These are phyloP conservation scores for Pterostichus niger DNA, from an alignment of 2,888 invertebrate species.

Conservation along the genomic window DNA sequence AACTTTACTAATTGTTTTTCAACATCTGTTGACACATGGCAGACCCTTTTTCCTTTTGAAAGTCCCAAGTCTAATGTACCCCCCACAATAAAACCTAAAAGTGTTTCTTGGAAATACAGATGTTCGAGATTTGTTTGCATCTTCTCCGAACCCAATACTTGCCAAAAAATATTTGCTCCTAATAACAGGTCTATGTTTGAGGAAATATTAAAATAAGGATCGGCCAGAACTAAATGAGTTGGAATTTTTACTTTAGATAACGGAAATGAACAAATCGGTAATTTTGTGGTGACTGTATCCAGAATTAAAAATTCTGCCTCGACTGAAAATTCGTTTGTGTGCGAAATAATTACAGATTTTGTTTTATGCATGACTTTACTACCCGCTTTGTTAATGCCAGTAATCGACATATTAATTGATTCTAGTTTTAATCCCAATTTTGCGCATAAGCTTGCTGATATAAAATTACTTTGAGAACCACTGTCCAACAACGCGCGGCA, in stretches of 20 bases:
- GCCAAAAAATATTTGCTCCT: neutral
- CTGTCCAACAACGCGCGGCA: too few species aligned
- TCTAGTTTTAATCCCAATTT: too few species aligned
- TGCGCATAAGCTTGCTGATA: too few species aligned
- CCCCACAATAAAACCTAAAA: neutral
- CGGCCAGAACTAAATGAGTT: neutral
- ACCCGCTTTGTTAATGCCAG: too few species aligned
- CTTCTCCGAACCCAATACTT: neutral
- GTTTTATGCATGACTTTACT: too few species aligned
- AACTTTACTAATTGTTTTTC: neutral
- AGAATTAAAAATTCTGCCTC: too few species aligned
- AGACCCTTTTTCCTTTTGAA: neutral
- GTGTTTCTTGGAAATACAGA: neutral
- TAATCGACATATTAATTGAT: too few species aligned
- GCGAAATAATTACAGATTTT: too few species aligned
- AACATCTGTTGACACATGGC: neutral
- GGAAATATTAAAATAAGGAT: neutral
- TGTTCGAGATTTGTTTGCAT: neutral
- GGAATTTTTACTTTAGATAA: neutral
- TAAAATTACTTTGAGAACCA: too few species aligned
- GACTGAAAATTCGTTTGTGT: too few species aligned
- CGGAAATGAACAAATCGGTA: too few species aligned
- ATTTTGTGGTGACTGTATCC: too few species aligned
- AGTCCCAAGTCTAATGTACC: neutral
- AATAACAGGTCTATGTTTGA: neutral